A percentile compares a stretch with the other conserved stretches of the same genome.
phyloP scores from a whole-genome alignment of 2,113 vertebrate genomes.

The Heterochromis multidens region DNA sequence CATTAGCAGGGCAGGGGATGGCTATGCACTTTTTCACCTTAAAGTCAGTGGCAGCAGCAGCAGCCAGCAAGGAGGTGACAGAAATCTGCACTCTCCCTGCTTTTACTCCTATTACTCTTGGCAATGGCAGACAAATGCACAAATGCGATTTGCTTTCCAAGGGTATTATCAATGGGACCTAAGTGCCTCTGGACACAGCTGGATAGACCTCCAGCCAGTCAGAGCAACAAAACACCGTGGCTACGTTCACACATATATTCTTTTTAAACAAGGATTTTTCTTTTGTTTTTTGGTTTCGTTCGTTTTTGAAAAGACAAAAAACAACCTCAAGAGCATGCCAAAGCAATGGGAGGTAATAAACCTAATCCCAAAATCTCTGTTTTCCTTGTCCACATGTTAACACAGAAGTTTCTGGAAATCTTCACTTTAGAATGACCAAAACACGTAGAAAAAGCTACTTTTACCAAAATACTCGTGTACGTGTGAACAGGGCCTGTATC shows the following conservation, averaged over 20 bases:
- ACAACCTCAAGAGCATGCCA: not conserved
- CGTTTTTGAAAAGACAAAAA: not conserved
- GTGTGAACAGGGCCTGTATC: not conserved
- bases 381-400: not conserved
- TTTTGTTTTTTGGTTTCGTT: not conserved
- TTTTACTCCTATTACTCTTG: not conserved
- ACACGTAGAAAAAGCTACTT: not conserved
- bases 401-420: not conserved
- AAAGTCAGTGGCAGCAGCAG: not conserved
- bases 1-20: constrained; percentile 11
- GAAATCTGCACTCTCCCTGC: not conserved
- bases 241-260: not conserved
- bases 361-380: not conserved
- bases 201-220: not conserved
- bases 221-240: not conserved
- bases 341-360: too few relatives aligned
- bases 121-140: not conserved
- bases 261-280: not conserved
- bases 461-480: accelerated
- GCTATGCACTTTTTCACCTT: not conserved
- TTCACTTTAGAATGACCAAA: not conserved
- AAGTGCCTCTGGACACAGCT: not conserved
- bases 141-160: not conserved
- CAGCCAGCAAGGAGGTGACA: constrained; percentile 10
- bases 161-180: not conserved